Percentiles rank a stretch among this genome's conserved stretches.
These are phyloP conservation scores for Plagodis pulveraria DNA, from an alignment of 2,888 invertebrate genomes.

Conservation along the genomic window DNA sequence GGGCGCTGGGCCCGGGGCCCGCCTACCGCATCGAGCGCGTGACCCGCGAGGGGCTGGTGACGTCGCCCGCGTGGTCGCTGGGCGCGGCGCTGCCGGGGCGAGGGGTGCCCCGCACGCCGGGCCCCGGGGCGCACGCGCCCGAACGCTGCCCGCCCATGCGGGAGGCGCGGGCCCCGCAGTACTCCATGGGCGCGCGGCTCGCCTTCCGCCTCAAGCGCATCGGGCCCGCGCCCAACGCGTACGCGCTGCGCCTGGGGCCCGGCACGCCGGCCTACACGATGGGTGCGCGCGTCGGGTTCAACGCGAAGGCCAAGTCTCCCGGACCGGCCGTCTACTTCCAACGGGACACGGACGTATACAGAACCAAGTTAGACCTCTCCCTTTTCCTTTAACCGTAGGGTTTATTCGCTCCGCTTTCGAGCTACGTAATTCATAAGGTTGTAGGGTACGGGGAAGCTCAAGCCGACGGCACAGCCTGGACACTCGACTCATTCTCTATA, in stretches of 20 bases:
- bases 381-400: no score
- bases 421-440: no score
- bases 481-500: no score
- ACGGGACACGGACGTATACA: conserved; percentile 65
- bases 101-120: conserved; percentile 73
- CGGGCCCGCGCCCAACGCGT: conserved; percentile 87
- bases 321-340: conserved; percentile 84
- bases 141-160: conserved; percentile 84
- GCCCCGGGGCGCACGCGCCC: conserved; percentile 87
- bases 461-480: no score
- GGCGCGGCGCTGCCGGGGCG: conserved; percentile 63
- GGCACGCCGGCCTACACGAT: conserved; percentile 76
- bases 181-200: conserved; percentile 81
- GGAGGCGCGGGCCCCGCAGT: conserved; percentile 82
- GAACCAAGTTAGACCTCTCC: conserved; percentile 49
- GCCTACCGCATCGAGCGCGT: conserved; percentile 73
- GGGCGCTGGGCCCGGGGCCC: conserved; percentile 75
- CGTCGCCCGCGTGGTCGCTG: conserved; percentile 84
- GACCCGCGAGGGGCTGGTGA: conserved; percentile 66
- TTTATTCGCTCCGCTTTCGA: not conserved
- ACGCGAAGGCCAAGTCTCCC: conserved; percentile 64
- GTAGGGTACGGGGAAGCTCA: no score
- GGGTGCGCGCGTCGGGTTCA: conserved; percentile 67
- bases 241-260: conserved; percentile 74
- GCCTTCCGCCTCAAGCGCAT: conserved; percentile 68